Evolutionary conservation across 1,140 invertebrate genomes (phyloP), one percentile per base, ranked within the genome.

Genomic region (Scaptomyza pallida): DNA sequence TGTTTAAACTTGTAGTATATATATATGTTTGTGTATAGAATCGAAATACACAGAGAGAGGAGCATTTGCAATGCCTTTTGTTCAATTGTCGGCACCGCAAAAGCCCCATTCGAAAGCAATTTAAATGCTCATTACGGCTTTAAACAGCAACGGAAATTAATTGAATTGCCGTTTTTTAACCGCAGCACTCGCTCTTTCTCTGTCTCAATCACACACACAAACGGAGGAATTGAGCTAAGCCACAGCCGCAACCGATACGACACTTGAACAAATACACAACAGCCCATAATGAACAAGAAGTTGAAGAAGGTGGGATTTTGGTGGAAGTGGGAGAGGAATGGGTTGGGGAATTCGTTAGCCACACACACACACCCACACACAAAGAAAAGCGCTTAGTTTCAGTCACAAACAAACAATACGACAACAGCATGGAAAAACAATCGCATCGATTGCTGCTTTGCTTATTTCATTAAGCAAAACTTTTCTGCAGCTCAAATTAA

Each of bases 121-220:
- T 86, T 88, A 86, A 86, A 88, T 86, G 81, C 82, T 86, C 77
- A 81, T 86, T 86, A 88, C 81, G 81, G 82, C 81, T 78, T 86
- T 86, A 86, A 86, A 55, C 81, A 88, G 81, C 82, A 71, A 62
- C 70, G 82, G 54, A 86, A 86, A 86, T 86, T 86, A 86, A 86
- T 86, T 86, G 82, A 86, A 86, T 86, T 88, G 81, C 82, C 65
- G 78, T 86, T 80, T 85, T 86, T 85, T 74, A 80, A 86, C 80
- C 80, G 37, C 80, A 85, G 37, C 37, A 17, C 17, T 47, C 41
- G 35, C 47, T 59, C 26, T 68, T 23, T 63, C 23, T 50, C 16
- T 6, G 2, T 26, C 8, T 9, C 33, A 43, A 37, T 54, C 37
- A 56, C 47, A 57, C 16, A 55, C n/a, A 45, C 33, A 55, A 48